Conservation (phyloP, 2,113 vertebrate genomes). For the Istiophorus platypterus region DNA sequence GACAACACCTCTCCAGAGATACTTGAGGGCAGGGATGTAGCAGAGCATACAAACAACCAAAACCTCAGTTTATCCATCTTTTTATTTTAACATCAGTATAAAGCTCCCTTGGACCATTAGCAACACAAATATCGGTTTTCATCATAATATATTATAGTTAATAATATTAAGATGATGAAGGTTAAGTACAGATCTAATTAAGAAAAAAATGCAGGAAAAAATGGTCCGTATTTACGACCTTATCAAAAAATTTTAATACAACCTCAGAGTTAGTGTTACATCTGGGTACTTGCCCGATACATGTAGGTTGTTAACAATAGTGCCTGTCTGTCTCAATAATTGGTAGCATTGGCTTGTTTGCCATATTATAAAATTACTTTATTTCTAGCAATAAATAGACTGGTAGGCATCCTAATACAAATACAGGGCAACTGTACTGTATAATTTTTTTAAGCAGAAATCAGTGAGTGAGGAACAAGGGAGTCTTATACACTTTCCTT, state of each 20-base stretch:
- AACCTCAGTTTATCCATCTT: conserved; percentile 21
- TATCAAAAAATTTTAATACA: neutral
- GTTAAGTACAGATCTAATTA: conserved; percentile 42
- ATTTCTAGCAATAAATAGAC: conserved; percentile 25
- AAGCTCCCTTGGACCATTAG: neutral
- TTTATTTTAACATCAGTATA: conserved; percentile 1
- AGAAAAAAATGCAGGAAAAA: conserved; percentile 3
- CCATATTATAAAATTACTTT: conserved; percentile 16
- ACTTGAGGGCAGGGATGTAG: conserved; percentile 32
- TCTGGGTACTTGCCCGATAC: conserved; percentile 42
- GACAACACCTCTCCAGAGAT: conserved; percentile 21
- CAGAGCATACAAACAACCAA: neutral
- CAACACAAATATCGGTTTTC: conserved; percentile 49
- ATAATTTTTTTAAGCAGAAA: conserved; percentile 33
- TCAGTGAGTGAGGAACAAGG: neutral
- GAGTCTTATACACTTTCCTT: conserved; percentile 26
- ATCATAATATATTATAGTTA: conserved; percentile 18
- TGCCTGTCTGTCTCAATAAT: conserved; percentile 49
- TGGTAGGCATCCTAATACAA: neutral
- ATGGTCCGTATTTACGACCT: conserved; percentile 26
- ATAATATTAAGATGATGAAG: conserved; percentile 2
- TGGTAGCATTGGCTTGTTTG: conserved; percentile 44
- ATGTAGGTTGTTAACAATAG: conserved; percentile 40
- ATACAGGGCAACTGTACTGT: neutral
- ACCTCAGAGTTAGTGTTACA: conserved; percentile 15